Evolutionary conservation across 1,140 invertebrate genomes (phyloP).

Genomic region (Lepidurus couesii): DNA sequence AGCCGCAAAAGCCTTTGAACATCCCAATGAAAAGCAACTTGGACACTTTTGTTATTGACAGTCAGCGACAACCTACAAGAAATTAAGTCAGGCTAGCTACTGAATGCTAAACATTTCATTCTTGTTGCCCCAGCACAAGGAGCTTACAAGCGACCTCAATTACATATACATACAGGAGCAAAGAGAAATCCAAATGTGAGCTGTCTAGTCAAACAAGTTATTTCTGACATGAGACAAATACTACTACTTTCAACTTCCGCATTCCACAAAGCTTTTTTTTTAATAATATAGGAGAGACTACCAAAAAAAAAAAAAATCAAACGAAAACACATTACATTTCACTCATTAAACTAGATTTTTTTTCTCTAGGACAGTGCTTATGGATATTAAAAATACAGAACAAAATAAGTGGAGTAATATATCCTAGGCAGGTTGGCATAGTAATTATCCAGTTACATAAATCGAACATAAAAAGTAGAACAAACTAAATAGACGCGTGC

Average conservation of each 20-base stretch:
- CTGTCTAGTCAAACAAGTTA: neutral
- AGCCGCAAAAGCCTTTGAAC: too few relatives aligned
- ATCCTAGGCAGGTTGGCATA: constrained; percentile 10
- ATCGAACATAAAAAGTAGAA: neutral
- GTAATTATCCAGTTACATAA: neutral
- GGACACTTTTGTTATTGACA: neutral
- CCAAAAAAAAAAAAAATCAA: neutral
- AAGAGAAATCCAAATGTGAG: neutral
- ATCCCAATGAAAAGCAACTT: neutral
- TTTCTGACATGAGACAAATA: neutral
- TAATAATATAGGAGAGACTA: neutral
- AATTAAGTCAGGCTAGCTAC: neutral
- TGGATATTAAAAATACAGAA: neutral
- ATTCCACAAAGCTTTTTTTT: neutral
- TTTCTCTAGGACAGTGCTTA: too few relatives aligned
- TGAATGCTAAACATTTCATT: neutral
- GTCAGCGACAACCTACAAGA: neutral
- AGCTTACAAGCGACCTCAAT: neutral
- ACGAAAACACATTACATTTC: neutral
- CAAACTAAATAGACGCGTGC: neutral
- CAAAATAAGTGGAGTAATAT: neutral
- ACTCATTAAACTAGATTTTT: too few relatives aligned
- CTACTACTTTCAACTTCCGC: neutral
- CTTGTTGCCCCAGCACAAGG: neutral
- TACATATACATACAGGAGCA: neutral